phyloP scores from a whole-genome alignment of 2,888 invertebrate species.

The Formica aserva region DNA sequence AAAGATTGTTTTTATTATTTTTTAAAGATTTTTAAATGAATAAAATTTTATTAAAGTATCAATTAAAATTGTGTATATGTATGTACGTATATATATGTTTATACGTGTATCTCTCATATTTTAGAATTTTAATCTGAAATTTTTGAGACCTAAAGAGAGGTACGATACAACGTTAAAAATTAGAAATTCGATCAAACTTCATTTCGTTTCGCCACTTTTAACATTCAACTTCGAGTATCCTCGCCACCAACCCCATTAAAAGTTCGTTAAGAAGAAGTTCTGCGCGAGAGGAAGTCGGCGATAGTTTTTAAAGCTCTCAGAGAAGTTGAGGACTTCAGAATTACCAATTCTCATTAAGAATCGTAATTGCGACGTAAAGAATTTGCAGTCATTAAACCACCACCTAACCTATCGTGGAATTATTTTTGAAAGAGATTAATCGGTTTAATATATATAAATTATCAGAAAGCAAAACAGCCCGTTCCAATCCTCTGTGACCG shows the following conservation, averaged over 20 bases:
- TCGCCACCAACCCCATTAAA: slow-evolving; percentile 29
- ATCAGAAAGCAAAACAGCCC: not conserved
- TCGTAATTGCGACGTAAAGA: slow-evolving; percentile 22
- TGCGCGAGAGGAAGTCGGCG: not conserved
- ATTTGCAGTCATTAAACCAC: not conserved
- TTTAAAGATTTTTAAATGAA: not conserved
- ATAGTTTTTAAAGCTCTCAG: slow-evolving; percentile 38
- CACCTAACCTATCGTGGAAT: not conserved
- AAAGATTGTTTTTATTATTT: not conserved
- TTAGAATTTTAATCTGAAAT: slow-evolving; percentile 17
- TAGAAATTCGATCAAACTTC: slow-evolving; percentile 41
- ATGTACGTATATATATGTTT: not conserved
- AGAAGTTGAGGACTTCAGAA: slow-evolving; percentile 28
- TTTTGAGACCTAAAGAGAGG: not conserved
- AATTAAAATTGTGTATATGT: slow-evolving; percentile 1
- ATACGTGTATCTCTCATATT: not conserved
- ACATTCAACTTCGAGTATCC: slow-evolving; percentile 26
- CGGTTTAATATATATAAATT: not conserved
- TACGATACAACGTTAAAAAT: slow-evolving; percentile 30
- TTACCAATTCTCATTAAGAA: slow-evolving; percentile 34
- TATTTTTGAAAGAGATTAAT: not conserved
- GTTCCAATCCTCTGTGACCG: not conserved
- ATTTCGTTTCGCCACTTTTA: slow-evolving; percentile 31
- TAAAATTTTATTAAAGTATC: not conserved
- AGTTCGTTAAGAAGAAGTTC: slow-evolving; percentile 24